Conservation (phyloP, 2,113 vertebrate species). For the Xiphias gladius region DNA sequence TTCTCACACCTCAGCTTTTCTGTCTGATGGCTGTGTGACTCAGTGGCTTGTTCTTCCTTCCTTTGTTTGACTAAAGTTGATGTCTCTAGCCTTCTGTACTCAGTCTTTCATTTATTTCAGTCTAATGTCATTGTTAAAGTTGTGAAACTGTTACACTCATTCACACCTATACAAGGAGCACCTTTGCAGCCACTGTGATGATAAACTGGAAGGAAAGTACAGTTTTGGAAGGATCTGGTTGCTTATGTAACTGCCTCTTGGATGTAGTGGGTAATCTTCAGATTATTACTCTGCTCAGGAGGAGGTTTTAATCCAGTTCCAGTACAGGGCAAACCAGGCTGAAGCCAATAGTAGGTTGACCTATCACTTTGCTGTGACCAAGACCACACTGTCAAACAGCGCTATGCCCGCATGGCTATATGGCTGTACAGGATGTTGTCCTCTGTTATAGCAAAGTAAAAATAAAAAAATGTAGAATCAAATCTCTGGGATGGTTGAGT, state of each 20-base stretch:
- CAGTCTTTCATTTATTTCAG: background rate
- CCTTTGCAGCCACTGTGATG: constrained; percentile 20
- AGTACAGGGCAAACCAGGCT: constrained; percentile 46
- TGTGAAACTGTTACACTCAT: background rate
- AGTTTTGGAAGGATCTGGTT: constrained; percentile 50
- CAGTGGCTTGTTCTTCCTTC: constrained; percentile 65
- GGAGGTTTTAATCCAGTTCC: constrained; percentile 76
- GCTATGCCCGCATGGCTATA: background rate
- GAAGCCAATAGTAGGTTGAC: constrained; percentile 53
- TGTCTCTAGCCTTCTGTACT: background rate
- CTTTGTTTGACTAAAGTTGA: constrained; percentile 53
- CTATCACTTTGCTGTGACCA: constrained; percentile 46
- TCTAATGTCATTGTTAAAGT: background rate
- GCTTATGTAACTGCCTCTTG: constrained; percentile 74
- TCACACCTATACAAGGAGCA: constrained; percentile 27
- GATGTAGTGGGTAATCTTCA: constrained; percentile 78
- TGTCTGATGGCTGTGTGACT: constrained; percentile 64
- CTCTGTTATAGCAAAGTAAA: background rate
- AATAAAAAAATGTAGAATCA: background rate
- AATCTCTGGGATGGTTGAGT: background rate
- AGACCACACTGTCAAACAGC: constrained; percentile 3
- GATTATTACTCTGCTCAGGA: constrained; percentile 75
- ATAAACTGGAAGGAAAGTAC: constrained; percentile 45
- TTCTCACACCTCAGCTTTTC: constrained; percentile 65
- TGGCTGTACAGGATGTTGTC: constrained; percentile 1